Evolutionary conservation across 2,113 vertebrate genomes (phyloP).

Genomic region (Serranochromis macrocephalus): DNA sequence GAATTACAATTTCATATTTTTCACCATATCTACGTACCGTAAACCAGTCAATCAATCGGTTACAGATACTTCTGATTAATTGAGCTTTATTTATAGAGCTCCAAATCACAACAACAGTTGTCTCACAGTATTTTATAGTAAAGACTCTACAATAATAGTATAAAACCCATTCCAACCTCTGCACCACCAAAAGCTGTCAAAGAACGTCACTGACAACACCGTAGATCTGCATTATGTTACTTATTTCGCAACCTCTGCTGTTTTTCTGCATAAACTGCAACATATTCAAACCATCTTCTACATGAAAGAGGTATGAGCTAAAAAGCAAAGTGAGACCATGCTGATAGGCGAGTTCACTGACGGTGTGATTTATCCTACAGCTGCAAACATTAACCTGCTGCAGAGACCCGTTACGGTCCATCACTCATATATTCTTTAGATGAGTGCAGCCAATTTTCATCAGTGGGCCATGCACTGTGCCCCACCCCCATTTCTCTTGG

Average conservation of each 20-base stretch:
- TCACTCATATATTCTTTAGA: background rate
- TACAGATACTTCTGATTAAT: background rate
- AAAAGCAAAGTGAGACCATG: background rate
- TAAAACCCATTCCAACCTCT: background rate
- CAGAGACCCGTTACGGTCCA: background rate
- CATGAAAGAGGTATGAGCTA: background rate
- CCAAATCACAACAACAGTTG: background rate
- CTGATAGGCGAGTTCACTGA: background rate
- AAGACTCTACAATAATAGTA: background rate
- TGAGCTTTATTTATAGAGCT: background rate
- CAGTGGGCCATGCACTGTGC: constrained; percentile 30
- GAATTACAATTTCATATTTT: background rate
- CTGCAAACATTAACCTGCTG: background rate
- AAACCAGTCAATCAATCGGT: background rate
- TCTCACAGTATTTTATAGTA: background rate
- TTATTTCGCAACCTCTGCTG: background rate
- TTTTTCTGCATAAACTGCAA: background rate
- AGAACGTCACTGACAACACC: background rate
- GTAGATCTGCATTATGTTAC: rapidly evolving
- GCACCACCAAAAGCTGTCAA: background rate
- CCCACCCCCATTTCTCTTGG: constrained; percentile 46
- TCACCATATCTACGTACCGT: rapidly evolving
- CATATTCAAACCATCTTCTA: background rate
- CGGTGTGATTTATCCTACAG: background rate
- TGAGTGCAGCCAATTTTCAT: constrained; percentile 4